Evolutionary conservation across 2,113 vertebrate genomes (phyloP).

Genomic region (Hippolais icterina): DNA sequence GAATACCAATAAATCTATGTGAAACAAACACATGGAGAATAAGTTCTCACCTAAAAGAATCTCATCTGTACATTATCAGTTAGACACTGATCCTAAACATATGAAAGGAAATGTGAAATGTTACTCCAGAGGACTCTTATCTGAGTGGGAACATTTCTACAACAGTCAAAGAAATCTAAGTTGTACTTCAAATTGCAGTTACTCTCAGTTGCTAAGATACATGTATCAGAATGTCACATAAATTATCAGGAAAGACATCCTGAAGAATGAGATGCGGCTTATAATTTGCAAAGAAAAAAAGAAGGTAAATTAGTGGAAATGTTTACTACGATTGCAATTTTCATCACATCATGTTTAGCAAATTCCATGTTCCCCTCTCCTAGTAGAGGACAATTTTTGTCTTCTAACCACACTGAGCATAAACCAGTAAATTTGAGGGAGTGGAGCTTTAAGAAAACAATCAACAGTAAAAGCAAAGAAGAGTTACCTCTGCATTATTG

Average conservation of each 20-base stretch:
- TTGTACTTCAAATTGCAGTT: constrained; percentile 53
- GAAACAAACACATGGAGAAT: background rate
- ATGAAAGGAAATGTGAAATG: constrained; percentile 29
- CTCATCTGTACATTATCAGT: background rate
- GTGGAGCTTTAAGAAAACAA: background rate
- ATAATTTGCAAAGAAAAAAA: background rate
- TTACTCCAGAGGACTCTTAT: constrained; percentile 32
- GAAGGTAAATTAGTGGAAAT: background rate
- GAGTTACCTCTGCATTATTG: constrained; percentile 95
- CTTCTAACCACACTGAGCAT: background rate
- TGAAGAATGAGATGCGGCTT: background rate
- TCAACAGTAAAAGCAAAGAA: constrained; percentile 3
- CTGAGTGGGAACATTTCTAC: constrained; percentile 65
- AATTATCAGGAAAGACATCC: constrained; percentile 35
- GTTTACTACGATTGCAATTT: constrained; percentile 14
- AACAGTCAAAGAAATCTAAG: constrained; percentile 36
- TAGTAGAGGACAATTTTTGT: background rate
- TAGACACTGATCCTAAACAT: background rate
- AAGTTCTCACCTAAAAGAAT: background rate
- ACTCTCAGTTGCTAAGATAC: constrained; percentile 56
- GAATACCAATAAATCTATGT: background rate
- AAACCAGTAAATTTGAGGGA: background rate
- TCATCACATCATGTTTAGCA: background rate
- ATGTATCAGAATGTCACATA: constrained; percentile 28
- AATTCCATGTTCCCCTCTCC: background rate